Evolutionary conservation across 1,140 invertebrate genomes (phyloP), one percentile per base, ranked within the genome.

Genomic region (Dreissena polymorpha): DNA sequence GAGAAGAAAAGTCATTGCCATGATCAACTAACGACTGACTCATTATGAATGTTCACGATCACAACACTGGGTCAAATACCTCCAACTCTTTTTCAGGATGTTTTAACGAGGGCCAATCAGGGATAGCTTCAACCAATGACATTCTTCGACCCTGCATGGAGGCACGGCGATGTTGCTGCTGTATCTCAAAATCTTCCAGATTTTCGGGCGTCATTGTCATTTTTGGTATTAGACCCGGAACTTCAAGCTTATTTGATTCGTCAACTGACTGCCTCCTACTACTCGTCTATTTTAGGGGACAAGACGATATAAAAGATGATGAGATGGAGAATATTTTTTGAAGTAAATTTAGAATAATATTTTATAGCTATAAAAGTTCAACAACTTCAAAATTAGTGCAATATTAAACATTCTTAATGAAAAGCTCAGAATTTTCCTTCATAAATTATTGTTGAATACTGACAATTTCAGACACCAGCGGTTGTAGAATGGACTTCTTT

Each of bases 81-180:
- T 91, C 93, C 88, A 91, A 90, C 67, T 76, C 73, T 83, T 83
- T 83, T 90, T 94, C 93, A 84, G 89, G 88, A 72, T 93, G 91
- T 94, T 98, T 96, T 89, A 98, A 95, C 90, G 95, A 96, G 90
- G 97, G 97, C 97, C 97, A 99, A 94, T 98, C 97, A 89, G 97
- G 97, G 93, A 99, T 98, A 94, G 98, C 94, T 94, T 98, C 97
- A 89, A 97, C 97, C 93, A 98, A 94, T 87, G 97, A 98, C 90
- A 95, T 96, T 94, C 97, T 95, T 95, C 97, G 95, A 69, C 89
- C 86, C 72, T 93, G 94, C 95, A 90, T 91, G 29, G 94, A 93
- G 79, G 89, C 90, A 65, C 92, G 85, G 63, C 91, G 86, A 57
- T 90, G 88, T 71, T 90, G 88, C 78, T 89, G 87, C 63, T 70